Evolutionary conservation across 2,797 vertebrate genomes (phyloP).

Genomic region (Malurus leucopterus): DNA sequence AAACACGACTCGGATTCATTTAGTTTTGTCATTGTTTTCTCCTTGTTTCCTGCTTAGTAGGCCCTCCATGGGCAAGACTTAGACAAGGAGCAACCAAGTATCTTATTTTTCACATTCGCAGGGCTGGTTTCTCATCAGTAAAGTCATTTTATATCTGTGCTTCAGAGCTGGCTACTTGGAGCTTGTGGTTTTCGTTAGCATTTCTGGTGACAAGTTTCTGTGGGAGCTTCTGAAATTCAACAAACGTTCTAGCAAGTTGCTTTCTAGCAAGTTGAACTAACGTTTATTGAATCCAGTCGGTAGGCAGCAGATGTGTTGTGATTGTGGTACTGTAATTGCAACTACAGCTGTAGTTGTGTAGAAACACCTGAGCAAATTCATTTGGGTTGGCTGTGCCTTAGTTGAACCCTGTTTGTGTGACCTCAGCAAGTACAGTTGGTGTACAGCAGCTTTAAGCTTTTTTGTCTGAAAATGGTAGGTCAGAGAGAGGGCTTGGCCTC

Average conservation of each 20-base stretch:
- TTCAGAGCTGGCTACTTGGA: fast-evolving
- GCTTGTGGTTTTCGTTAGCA: not conserved
- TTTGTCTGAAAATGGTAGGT: not conserved
- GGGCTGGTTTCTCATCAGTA: not conserved
- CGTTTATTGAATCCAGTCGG: not conserved
- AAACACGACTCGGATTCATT: not conserved
- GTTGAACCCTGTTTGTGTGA: not conserved
- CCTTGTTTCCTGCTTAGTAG: not conserved
- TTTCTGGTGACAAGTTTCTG: not conserved
- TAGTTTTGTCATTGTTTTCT: not conserved
- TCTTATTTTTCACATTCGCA: not conserved
- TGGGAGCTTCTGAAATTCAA: not conserved
- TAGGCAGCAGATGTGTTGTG: not conserved
- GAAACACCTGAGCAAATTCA: not conserved
- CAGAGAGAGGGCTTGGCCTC: not conserved
- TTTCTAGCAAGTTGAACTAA: not conserved
- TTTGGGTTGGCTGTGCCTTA: not conserved
- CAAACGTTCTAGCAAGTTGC: not conserved
- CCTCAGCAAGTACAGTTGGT: not conserved
- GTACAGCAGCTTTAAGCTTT: not conserved
- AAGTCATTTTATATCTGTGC: not conserved
- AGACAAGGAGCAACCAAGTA: not conserved
- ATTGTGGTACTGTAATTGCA: not conserved
- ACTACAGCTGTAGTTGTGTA: not conserved
- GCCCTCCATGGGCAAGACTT: not conserved